Percentiles rank a stretch among this genome's conserved stretches.
phyloP scores from a whole-genome alignment of 2,888 invertebrate species.

The Pegoplata infirma region DNA sequence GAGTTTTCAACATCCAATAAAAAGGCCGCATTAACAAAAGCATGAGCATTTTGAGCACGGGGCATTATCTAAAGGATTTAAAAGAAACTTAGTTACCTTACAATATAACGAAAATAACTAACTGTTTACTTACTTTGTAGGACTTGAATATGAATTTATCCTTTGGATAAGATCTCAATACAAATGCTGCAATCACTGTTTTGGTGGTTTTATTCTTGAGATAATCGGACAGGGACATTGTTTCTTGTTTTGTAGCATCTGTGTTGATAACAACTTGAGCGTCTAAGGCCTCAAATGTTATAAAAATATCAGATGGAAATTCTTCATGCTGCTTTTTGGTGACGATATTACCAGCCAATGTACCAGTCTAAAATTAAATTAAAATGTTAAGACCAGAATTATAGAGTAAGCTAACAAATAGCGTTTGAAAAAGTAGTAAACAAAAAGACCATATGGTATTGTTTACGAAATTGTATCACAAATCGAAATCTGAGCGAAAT shows the following conservation, averaged over 20 bases:
- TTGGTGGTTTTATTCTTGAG: slow-evolving; percentile 39
- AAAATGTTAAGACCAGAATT: not conserved
- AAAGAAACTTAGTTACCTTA: slow-evolving; percentile 6
- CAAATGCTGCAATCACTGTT: slow-evolving; percentile 56
- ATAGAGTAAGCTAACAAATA: too few species aligned
- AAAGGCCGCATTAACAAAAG: slow-evolving; percentile 86
- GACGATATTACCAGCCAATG: slow-evolving; percentile 84
- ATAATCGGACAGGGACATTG: slow-evolving; percentile 51
- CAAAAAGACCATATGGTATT: too few species aligned
- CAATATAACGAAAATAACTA: not conserved
- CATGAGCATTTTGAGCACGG: slow-evolving; percentile 86
- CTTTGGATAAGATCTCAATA: slow-evolving; percentile 58
- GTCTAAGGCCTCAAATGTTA: slow-evolving; percentile 76
- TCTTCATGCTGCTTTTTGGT: slow-evolving; percentile 82
- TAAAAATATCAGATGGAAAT: slow-evolving; percentile 85
- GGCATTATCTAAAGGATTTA: slow-evolving; percentile 83
- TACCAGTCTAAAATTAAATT: slow-evolving; percentile 79
- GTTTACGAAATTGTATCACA: too few species aligned
- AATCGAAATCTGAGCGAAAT: too few species aligned
- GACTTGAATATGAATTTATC: slow-evolving; percentile 62
- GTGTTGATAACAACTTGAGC: slow-evolving; percentile 78
- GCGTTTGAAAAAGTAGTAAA: too few species aligned
- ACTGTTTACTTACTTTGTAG: slow-evolving; percentile 56
- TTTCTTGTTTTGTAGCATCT: slow-evolving; percentile 70
- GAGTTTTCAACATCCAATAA: slow-evolving; percentile 80